Evolutionary conservation across 2,888 invertebrate species (phyloP).

Genomic region (Apamea epomidion): DNA sequence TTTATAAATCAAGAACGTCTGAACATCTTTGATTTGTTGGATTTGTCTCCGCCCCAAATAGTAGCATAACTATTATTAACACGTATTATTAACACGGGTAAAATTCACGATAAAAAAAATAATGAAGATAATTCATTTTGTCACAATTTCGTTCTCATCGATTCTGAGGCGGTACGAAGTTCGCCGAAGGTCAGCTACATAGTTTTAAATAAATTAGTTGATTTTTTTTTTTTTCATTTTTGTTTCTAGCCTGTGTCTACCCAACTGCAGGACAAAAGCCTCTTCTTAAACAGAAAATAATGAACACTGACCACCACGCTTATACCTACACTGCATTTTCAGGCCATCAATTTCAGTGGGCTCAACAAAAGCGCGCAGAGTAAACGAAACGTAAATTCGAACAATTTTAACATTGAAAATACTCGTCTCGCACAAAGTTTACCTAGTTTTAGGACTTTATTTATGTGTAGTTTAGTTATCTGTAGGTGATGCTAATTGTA

Average conservation of each 20-base stretch:
- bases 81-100: too few species aligned
- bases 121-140: too few species aligned
- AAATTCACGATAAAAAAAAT: too few species aligned
- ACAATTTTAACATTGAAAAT: not conserved
- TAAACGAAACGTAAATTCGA: not conserved
- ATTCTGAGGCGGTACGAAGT: too few species aligned
- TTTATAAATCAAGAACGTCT: too few species aligned
- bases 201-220: not conserved
- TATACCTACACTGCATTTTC: not conserved
- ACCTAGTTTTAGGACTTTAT: not conserved
- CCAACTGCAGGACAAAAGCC: not conserved
- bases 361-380: not conserved
- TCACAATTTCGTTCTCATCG: too few species aligned
- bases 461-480: too few species aligned
- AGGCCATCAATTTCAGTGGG: not conserved
- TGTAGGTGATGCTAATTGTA: too few species aligned
- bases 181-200: too few species aligned
- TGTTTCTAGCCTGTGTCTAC: not conserved
- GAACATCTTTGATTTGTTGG: too few species aligned
- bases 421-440: not conserved
- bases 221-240: not conserved
- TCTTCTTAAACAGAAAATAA: not conserved
- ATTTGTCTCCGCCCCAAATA: too few species aligned
- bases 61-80: too few species aligned
- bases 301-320: not conserved